Base-by-base conservation (phyloP, 2,113 vertebrate species). In the Opisthocomus hoazin region DNA sequence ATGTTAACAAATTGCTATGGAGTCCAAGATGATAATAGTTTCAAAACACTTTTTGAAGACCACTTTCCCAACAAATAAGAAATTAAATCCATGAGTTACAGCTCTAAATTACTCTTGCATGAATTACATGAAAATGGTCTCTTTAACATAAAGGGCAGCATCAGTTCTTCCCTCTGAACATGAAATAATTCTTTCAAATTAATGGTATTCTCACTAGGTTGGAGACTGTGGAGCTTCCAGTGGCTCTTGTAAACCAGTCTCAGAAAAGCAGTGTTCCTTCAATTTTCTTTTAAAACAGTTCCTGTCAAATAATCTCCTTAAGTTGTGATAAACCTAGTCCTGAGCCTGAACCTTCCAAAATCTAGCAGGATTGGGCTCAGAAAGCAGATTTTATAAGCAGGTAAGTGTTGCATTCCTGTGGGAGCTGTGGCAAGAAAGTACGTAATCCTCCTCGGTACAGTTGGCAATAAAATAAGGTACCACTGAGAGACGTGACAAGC, bases 1-100 rank as follows among this genome's bases (percentile, higher is more conserved):
- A 78, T 71, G 57, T 22, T 58, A 83, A 41, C 34, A 63, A 77
- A 90, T 75, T 14, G 2, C 36, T 61, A 24, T 1, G 2, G 57
- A 89, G 50, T 57, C 57, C 45, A 94, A 79, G 9, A 92, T 79
- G 65, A 57, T 34, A 63, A 85, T 14, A 89, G 81, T 84, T 89
- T 92, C 50, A 89, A 92, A 96, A 29, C 11, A 94, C 46, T 63
- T 90, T 96, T 56, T 93, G 85, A 94, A 89, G 90, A 75, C 39
- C 45, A 51, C 51, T 94, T 90, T 54, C n/a, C 27, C 68, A 58
- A 80, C 23, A 88, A 87, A 63, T 71, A 90, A 94, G 61, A 84
- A 78, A 85, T 74, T 75, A 95, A 75, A 68, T 71, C 65, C 19
- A 26, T 41, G 51, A 79, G 20, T 56, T 94, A 41, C 9, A 68